phyloP scores from a whole-genome alignment of 2,113 vertebrate species.

The Muscicapa adusta region DNA sequence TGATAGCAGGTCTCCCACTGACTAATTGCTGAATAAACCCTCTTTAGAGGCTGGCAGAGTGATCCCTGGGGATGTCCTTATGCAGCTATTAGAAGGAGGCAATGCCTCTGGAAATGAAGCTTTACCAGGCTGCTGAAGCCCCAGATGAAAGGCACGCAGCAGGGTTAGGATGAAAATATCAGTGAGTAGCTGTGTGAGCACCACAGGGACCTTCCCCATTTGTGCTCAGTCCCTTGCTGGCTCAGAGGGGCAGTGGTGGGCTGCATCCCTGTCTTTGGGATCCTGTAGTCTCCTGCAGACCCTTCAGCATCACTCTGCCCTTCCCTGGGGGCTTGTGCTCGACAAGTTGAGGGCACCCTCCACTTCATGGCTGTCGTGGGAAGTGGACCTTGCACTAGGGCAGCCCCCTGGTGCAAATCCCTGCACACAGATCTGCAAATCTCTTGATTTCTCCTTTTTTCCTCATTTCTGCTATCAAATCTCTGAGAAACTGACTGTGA shows the following conservation, averaged over 20 bases:
- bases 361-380: not conserved
- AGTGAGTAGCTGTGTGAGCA: not conserved
- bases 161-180: not conserved
- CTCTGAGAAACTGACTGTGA: not conserved
- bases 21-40: not conserved
- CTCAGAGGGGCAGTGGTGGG: not conserved
- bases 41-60: not conserved
- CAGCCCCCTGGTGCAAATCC: not conserved
- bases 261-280: not conserved
- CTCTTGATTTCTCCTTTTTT: not conserved
- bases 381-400: accelerated
- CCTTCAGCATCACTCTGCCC: not conserved
- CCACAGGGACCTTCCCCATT: not conserved
- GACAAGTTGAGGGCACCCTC: not conserved
- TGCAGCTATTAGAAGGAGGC: slow-evolving; percentile 4
- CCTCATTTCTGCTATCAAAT: not conserved
- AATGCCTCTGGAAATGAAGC: not conserved
- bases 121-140: not conserved
- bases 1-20: not conserved
- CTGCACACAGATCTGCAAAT: not conserved
- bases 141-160: not conserved
- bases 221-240: not conserved
- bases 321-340: accelerated
- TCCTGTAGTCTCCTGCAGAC: not conserved
- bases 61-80: not conserved